Evolutionary conservation across 2,113 vertebrate species (phyloP), one percentile per base, ranked within the genome.

Genomic region (Taurulus bubalis): DNA sequence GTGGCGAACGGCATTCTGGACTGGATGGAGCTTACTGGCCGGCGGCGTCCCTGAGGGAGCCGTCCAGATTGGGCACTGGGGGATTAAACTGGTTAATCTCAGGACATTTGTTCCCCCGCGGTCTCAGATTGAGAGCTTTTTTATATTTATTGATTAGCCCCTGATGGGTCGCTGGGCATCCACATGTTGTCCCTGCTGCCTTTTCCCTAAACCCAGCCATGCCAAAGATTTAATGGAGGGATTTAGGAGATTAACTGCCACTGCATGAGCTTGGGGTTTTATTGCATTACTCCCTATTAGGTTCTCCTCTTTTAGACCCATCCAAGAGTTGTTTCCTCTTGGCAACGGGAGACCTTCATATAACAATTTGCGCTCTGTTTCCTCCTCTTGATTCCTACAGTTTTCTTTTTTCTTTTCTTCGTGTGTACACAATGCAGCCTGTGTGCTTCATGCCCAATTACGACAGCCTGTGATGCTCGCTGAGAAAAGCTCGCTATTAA

Each of bases 71-170:
- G 87, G 69, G 56, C 71, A 73, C 72, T 11, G 12, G 49, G 81
- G 90, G 89, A 93, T 93, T 93, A 92, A 76, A 68, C 62, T 36
- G 86, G 77, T 86, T 91, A 92, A 94, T 94, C 92, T 91, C 80
- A 89, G 85, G 63, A 82, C 81, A 82, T 91, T 87, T 84, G 75
- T 80, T 79, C 69, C 78, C 22, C 51, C 38, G 5, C 65, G 62
- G 67, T 74, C 85, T 80, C 73, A 71, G 89, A 90, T 88, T 91
- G 87, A 86, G 68, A 9, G 47, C 8, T 36, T 53, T 59, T 58
- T 47, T 49, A 64, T 42, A 75, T 30, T n/a, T 73, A 93, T 93
- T 84, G 90, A 94, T 94, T 91, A 93, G 87, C 90, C 78, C 80
- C 74, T 68, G 82, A 83, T 85, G 89, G 84, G 85, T 81, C 62